Evolutionary conservation across 2,113 vertebrate species (phyloP), one percentile per base, ranked within the genome.

Genomic region (Cisticola juncidis): DNA sequence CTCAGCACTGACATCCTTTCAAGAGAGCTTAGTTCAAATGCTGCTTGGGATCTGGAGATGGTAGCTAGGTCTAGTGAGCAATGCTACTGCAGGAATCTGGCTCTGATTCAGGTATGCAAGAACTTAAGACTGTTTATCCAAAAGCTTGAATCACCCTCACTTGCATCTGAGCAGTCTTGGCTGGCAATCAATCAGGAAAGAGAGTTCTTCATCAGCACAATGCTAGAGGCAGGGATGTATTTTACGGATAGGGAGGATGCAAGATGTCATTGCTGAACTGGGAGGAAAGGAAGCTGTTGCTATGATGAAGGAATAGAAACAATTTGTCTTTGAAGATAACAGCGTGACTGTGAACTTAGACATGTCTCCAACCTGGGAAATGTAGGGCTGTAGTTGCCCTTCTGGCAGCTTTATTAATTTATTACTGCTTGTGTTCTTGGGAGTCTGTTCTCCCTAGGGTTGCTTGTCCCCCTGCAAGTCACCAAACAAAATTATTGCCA

Each of bases 51-150:
- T 85, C 57, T 81, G 64, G 81, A 86, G n/a, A 38, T 90, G 45
- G 72, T 58, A 90, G 79, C 58, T 85, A 82, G 45, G 42, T 47
- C 76, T 56, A 58, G 35, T 42, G 65, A 95, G 69, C 81, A 83
- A 57, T 66, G 44, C 65, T 92, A 51, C 83, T 82, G 74, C 38
- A 92, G 68, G 57, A 92, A 84, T 91, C 56, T 97, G 96, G 95
- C 94, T 92, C 53, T 36, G 65, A 66, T 93, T 97, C 96, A 97
- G 86, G 84, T 81, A 97, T 96, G 91, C 76, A 94, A 72, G 87
- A 94, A 96, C 89, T 94, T 77, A 68, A 90, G 81, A 86, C 38
- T 95, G 81, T 90, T 97, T 93, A 96, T 92, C 76, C 76, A 70
- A 95, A 94, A 82, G 57, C 38, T 84, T 92, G 92, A 88, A 92